Evolutionary conservation across 1,140 invertebrate species (phyloP).

Genomic region (Scaptomyza graminum): DNA sequence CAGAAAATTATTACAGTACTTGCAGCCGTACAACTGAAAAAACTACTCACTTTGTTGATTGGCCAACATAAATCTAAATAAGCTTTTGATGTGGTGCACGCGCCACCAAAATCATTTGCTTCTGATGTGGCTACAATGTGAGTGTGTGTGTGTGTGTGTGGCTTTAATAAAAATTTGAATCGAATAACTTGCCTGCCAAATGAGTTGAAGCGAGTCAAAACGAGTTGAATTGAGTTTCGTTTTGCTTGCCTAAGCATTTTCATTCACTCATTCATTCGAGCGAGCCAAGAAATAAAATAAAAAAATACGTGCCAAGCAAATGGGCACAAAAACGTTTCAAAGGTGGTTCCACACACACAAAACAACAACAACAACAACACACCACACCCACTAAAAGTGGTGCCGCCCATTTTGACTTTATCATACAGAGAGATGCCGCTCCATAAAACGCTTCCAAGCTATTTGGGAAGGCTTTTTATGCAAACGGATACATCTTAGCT

Average conservation of each 20-base stretch:
- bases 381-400: slow-evolving; percentile 14
- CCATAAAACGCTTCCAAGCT: slow-evolving; percentile 26
- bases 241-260: slow-evolving; percentile 5
- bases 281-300: neutral
- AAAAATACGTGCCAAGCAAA: slow-evolving; percentile 28
- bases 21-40: slow-evolving; percentile 21
- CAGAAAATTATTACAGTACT: slow-evolving; percentile 43
- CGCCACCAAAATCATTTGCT: slow-evolving; percentile 26
- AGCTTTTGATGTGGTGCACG: slow-evolving; percentile 35
- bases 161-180: slow-evolving; percentile 55
- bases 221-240: neutral
- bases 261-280: slow-evolving; percentile 6
- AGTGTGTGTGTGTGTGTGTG: slow-evolving; percentile 5
- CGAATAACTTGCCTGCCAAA: slow-evolving; percentile 30
- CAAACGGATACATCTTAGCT: slow-evolving; percentile 47
- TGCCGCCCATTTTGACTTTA: slow-evolving; percentile 64
- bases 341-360: slow-evolving; percentile 15
- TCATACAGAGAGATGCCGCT: slow-evolving; percentile 57
- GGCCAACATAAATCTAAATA: slow-evolving; percentile 39
- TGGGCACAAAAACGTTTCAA: slow-evolving; percentile 47
- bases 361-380: neutral
- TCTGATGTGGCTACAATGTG: slow-evolving; percentile 22
- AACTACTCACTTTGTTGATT: slow-evolving; percentile 43
- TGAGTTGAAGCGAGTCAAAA: slow-evolving; percentile 1
- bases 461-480: slow-evolving; percentile 28